A percentile compares a stretch with the other conserved stretches of the same genome.
phyloP scores from a whole-genome alignment of 2,888 invertebrate species.

The Lamellibrachia satsuma region DNA sequence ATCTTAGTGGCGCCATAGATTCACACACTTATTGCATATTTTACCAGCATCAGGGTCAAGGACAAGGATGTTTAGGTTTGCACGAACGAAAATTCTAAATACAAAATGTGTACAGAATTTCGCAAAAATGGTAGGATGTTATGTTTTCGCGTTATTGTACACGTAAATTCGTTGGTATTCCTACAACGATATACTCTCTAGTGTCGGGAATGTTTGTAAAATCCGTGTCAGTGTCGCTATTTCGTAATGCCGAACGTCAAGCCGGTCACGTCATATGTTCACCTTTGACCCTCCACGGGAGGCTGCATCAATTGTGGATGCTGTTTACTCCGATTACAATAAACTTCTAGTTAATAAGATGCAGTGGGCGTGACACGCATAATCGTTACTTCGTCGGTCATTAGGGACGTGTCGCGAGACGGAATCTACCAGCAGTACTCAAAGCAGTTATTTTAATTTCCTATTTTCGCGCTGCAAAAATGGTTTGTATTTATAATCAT shows the following conservation, averaged over 20 bases:
- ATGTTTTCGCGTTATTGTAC: not conserved
- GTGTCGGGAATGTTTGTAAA: not conserved
- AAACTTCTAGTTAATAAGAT: not conserved
- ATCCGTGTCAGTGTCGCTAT: not conserved
- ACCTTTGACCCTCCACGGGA: not conserved
- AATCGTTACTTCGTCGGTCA: not conserved
- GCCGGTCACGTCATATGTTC: not conserved
- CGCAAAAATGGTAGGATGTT: conserved; percentile 10
- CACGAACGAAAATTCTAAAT: not conserved
- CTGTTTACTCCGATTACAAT: not conserved
- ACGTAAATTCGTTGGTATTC: not conserved
- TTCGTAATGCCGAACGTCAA: not conserved
- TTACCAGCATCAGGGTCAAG: not conserved
- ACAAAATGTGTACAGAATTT: not conserved
- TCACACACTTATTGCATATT: not conserved
- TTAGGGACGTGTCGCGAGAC: not conserved
- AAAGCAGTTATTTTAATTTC: not conserved
- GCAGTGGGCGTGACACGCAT: not conserved
- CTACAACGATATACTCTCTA: not conserved
- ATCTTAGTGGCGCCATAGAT: not conserved
- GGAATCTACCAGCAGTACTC: not conserved
- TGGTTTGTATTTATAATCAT: not conserved
- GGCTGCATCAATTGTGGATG: not conserved
- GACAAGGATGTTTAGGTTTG: not conserved
- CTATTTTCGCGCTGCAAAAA: not conserved